Base-by-base conservation (phyloP, 53 echinoderm and acorn worm genomes). In the Arbacia lixula region DNA sequence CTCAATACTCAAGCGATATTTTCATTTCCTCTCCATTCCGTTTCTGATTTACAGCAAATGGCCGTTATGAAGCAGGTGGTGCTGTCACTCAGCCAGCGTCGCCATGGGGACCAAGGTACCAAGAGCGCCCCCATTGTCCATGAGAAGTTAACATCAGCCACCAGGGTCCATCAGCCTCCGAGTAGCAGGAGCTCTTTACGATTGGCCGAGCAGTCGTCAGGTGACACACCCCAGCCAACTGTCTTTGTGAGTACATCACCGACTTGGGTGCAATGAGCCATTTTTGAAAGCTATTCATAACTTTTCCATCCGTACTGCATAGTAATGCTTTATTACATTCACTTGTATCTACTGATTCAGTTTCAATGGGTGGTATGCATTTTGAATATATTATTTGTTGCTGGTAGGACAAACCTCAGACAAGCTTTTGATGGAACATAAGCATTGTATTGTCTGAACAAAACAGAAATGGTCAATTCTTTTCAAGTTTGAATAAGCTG, bases 51-150 rank as follows among this genome's bases (percentile, higher is more conserved):
- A n/a, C 63, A 95, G 96, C 89, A 95, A 91, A 93, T 95, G 93
- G 90, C 96, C 12, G 89, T 95, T 31, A 95, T 95, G 93, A 95
- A 95, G 68, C 96, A 95, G 69, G 91, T 95, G 8, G 96, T 93
- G 1, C 53, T 95, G 41, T 78, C 81, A 35, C 74, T 95, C 54
- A 89, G 93, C 64, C 88, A 91, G 60, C 86, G 84, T 60, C 71
- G 84, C 36, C 71, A 82, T 86, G 68, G 53, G 6, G 62, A 46
- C 41, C 28, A 66, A 25, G 52, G 20, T 9, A 30, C 78, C 5
- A 58, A 40, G 8, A 49, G 21, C 24, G 42, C 26, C 46, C 90
- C 94, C 14, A 72, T 90, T 11, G 41, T 87, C 53, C 77, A 84
- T 39, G 91, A 91, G 69, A 90, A 76, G 63, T 68, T 92, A 24